Percentiles rank a stretch among this genome's conserved stretches.
Conservation (phyloP, 2,113 vertebrate species). For the Gopherus flavomarginatus region DNA sequence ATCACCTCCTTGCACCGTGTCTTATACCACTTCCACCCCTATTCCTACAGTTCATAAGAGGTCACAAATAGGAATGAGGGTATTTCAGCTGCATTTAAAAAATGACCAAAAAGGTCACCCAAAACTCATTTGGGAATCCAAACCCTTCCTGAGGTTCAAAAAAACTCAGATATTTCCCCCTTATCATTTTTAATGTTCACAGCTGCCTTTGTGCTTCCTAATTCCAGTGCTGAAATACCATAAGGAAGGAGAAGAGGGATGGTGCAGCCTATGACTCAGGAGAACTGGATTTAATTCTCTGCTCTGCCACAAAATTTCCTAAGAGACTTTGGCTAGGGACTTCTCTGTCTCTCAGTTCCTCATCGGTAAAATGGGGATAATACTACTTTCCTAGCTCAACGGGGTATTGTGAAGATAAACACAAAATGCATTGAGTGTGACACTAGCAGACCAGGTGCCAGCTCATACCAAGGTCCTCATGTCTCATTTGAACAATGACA, state of each 20-base stretch:
- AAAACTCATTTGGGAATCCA: constrained; percentile 18
- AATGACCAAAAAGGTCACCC: neutral
- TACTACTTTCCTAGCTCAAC: neutral
- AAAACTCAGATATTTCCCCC: constrained; percentile 19
- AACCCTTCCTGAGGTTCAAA: constrained; percentile 23
- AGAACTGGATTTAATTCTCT: neutral
- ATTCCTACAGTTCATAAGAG: neutral
- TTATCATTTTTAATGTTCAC: neutral
- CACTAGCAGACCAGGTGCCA: too few relatives aligned
- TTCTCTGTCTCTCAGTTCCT: neutral
- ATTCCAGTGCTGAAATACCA: neutral
- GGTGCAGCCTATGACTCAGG: neutral
- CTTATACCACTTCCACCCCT: neutral
- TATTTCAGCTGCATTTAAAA: neutral
- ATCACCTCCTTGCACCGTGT: neutral
- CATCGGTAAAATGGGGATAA: neutral
- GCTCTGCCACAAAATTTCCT: neutral
- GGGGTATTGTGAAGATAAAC: neutral
- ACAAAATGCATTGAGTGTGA: neutral
- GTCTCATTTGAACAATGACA: too few relatives aligned
- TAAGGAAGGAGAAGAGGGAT: neutral
- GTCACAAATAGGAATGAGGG: neutral
- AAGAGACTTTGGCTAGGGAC: neutral
- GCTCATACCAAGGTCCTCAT: too few relatives aligned
- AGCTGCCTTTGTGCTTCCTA: neutral